These are phyloP conservation scores for Prorops nasuta DNA, from an alignment of 1,140 invertebrate species.

Conservation along the genomic window DNA sequence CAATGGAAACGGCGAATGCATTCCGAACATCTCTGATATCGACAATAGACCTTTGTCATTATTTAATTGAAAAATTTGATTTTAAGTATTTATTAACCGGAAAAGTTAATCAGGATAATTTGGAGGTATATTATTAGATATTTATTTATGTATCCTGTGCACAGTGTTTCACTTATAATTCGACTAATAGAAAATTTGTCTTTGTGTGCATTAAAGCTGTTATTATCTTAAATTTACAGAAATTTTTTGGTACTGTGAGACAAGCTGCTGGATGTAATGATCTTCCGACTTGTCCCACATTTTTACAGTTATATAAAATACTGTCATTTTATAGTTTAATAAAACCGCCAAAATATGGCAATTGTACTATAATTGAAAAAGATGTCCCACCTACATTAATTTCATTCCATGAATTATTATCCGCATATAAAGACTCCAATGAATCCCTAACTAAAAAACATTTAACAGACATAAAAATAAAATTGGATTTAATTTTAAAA, in stretches of 20 bases:
- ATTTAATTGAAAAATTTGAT: not conserved
- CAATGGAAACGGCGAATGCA: not conserved
- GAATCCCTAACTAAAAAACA: not conserved
- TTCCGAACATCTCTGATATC: not conserved
- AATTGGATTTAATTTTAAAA: conserved; percentile 12
- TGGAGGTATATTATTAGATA: conserved; percentile 1
- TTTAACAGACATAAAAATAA: conserved; percentile 7
- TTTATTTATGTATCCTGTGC: not conserved
- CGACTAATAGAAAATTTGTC: not conserved
- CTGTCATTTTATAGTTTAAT: conserved; percentile 21
- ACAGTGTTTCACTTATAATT: not conserved
- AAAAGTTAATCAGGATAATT: conserved; percentile 3
- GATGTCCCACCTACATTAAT: not conserved
- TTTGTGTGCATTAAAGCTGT: not conserved
- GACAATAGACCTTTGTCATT: not conserved
- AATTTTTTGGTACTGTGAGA: conserved; percentile 26
- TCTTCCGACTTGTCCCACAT: conserved; percentile 21
- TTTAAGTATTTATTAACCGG: not conserved
- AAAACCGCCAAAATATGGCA: conserved; percentile 21
- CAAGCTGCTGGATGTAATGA: conserved; percentile 23
- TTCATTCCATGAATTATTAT: conserved; percentile 12
- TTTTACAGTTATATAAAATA: conserved; percentile 27
- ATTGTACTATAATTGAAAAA: conserved; percentile 18
- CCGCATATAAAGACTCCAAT: not conserved
- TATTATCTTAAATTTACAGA: conserved; percentile 9